Conservation (phyloP, 2,113 vertebrate species). For the Chitala chitala region DNA sequence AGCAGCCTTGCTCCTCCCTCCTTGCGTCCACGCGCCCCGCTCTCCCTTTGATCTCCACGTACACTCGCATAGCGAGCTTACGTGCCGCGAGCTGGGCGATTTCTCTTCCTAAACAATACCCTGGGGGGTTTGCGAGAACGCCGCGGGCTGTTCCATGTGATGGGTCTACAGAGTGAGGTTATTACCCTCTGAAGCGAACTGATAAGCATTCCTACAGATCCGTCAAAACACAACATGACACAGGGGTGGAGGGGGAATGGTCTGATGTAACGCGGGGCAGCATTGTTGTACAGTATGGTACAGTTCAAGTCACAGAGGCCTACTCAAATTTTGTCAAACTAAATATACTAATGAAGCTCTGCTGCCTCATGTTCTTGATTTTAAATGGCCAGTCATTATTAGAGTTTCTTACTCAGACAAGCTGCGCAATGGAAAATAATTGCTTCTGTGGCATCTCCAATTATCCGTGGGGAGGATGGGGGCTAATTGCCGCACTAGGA, state of each 20-base stretch:
- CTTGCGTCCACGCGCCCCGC: neutral
- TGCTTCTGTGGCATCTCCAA: constrained; percentile 8
- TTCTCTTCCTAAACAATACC: neutral
- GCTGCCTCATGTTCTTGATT: constrained; percentile 1
- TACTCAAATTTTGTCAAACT: neutral
- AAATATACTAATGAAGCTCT: neutral
- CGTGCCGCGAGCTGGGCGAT: neutral
- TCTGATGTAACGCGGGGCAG: neutral
- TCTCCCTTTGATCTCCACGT: neutral
- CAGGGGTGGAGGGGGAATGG: too few relatives aligned
- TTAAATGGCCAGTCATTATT: neutral
- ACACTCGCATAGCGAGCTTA: neutral
- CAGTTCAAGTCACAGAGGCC: neutral
- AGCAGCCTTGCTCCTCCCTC: too few relatives aligned
- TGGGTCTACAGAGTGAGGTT: neutral
- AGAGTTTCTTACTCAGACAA: constrained; percentile 10
- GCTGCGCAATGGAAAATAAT: constrained; percentile 10
- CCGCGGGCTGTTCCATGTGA: neutral
- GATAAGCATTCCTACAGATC: neutral
- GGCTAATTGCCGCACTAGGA: neutral
- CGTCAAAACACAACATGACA: neutral
- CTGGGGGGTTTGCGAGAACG: neutral
- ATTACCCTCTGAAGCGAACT: neutral
- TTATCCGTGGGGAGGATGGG: neutral
- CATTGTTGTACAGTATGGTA: neutral